Evolutionary conservation across 2,888 invertebrate genomes (phyloP), one percentile per base, ranked within the genome.

Genomic region (Mythimna impura): DNA sequence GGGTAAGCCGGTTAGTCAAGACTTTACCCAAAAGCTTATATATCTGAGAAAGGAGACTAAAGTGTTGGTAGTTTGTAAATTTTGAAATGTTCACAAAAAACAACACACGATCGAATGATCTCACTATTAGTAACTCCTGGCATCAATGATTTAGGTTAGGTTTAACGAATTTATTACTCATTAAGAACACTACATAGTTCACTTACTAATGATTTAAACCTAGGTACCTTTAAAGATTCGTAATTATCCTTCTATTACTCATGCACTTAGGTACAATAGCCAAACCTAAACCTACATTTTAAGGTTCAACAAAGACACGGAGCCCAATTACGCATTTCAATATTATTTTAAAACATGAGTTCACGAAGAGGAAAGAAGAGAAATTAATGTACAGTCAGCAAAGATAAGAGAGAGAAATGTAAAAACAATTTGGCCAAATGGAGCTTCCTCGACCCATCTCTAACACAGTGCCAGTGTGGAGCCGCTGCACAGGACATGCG

Each of bases 21-120:
- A 43, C 12, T 43, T 10, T 43, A 43, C 10, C 40, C 7, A 36
- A 36, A 36, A 36, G 34, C 34, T 36, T 36, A 6, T 7, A 36
- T 30, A 36, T 7, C 8, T 36, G 34, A 36, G 34, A 36, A 7
- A 30, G 30, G 30, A 30, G 30, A 30, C 30, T 30, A 30, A 30
- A 3, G 30, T 30, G 30, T 30, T 30, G 0, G 30, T 30, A 3
- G 30, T 30, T 30, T 3, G 2, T 30, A 2, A 30, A 30, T 30
- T 30, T 30, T 30, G 30, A 30, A 30, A 30, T 30, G 3, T 30
- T 30, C 30, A 2, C 30, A 30, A 30, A 30, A 17, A 50, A 36
- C 36, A 68, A n/a, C 52, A 65, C 67, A 57, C 61, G 68, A 66
- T 65, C 0, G 12, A 9, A 58, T 78, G 76, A 80, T 78, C 40